Base-by-base conservation (phyloP, 2,797 vertebrate genomes). In the Liparis tanakae region DNA sequence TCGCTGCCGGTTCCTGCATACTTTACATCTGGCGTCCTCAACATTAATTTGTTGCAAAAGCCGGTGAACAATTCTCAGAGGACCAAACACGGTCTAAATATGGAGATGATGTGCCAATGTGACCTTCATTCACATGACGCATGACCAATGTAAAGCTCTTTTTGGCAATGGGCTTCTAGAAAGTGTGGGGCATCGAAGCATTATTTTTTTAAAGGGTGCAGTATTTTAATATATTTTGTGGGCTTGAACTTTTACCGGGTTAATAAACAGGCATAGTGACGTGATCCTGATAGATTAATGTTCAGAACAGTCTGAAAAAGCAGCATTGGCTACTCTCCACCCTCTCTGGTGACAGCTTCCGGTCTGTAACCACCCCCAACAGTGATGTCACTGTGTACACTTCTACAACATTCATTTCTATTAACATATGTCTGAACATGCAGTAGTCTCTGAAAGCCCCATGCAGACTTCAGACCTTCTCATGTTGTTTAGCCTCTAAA, bases 11-110 rank as follows among this genome's bases (percentile, higher is more conserved):
- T 41, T 46, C 22, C 44, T 67, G 30, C 58, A 18, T 60, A 22
- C 55, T 64, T 13, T 5, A 63, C 68, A 82, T 85, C 78, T 85
- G 74, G 18, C n/a, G 25, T 30, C 25, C 25, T 30, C 25, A 30
- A 30, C 25, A 36, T 34, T 15, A 15, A 37, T 50, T 20, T 25
- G 20, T 34, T 22, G 10, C 25, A 30, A 30, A 30, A 2, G 25
- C 25, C 25, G 25, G 25, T 30, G 25, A 30, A 30, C 25, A 30
- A 30, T 30, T 30, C 25, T 30, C 25, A 4, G 25, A 30, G 25
- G 70, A 37, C 62, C 51, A 48, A 69, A 64, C 17, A 17, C 51
- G 30, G 44, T 58, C 54, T 67, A 46, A 67, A 44, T 60, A 63
- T 66, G 56, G 39, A 66, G 43, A 57, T 14, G 25, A 30, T 30